Percentiles rank a stretch among this genome's conserved stretches.
These are phyloP conservation scores for Dichetophora obliterata DNA, from an alignment of 2,888 invertebrate genomes.

Conservation along the genomic window DNA sequence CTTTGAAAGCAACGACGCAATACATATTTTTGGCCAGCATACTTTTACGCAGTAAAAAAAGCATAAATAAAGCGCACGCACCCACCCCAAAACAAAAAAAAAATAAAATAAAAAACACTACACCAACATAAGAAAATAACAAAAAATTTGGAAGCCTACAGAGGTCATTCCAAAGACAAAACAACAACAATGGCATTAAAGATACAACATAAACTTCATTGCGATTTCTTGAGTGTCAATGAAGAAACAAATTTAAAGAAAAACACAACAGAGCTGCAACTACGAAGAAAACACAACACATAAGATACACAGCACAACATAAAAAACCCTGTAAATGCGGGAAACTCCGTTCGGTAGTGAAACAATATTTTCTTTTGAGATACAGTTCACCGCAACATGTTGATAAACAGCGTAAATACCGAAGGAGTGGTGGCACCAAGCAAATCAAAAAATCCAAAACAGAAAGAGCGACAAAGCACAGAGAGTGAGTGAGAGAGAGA, in stretches of 20 bases:
- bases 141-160: conserved; percentile 51
- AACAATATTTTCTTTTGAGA: background rate
- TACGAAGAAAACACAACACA: conserved; percentile 42
- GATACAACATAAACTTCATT: conserved; percentile 45
- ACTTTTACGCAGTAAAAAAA: conserved; percentile 18
- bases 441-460: background rate
- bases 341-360: background rate
- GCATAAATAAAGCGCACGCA: conserved; percentile 2
- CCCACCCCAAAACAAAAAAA: conserved; percentile 24
- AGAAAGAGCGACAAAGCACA: no score
- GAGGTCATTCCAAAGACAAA: conserved; percentile 65
- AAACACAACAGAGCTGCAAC: conserved; percentile 17
- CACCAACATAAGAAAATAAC: conserved; percentile 18
- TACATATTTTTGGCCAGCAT: conserved; percentile 20
- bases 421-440: conserved; percentile 40
- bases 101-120: conserved; percentile 3
- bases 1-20: conserved; percentile 32
- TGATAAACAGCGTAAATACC: no score
- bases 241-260: conserved; percentile 13
- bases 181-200: conserved; percentile 41
- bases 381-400: background rate
- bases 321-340: background rate
- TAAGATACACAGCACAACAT: conserved; percentile 32
- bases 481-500: conserved; percentile 6
- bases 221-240: conserved; percentile 26